Percentiles rank a stretch among this genome's conserved stretches.
Conservation (phyloP, 2,113 vertebrate species). For the Benitochromis conjunctus region DNA sequence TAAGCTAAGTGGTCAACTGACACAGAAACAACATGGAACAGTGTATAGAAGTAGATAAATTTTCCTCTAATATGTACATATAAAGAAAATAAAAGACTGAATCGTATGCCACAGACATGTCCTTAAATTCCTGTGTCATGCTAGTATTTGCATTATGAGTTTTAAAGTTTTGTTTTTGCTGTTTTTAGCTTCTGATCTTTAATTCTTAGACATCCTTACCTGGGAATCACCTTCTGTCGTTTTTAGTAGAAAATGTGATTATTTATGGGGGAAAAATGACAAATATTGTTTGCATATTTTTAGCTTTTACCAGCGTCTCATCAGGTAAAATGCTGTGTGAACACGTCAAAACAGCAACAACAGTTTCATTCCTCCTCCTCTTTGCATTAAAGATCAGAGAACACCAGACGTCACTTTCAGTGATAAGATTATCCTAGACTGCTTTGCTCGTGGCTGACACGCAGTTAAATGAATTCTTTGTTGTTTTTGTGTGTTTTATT, state of each 20-base stretch:
- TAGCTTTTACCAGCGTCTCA: background rate
- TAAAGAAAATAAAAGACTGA: slow-evolving; percentile 77
- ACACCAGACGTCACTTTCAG: background rate
- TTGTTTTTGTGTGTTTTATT: background rate
- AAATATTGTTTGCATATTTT: background rate
- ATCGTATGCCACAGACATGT: slow-evolving; percentile 66
- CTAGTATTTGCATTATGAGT: slow-evolving; percentile 84
- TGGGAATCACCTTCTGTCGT: slow-evolving; percentile 16
- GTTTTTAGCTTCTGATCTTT: slow-evolving; percentile 85
- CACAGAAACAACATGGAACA: slow-evolving; percentile 70
- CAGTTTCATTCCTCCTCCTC: background rate
- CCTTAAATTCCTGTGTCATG: slow-evolving; percentile 64
- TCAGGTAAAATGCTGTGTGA: background rate
- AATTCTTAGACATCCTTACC: slow-evolving; percentile 78
- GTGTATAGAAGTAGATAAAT: slow-evolving; percentile 81
- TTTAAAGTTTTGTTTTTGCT: slow-evolving; percentile 30
- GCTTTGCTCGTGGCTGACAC: background rate
- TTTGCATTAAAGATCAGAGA: slow-evolving; percentile 12
- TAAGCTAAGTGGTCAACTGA: slow-evolving; percentile 77
- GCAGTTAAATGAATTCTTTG: background rate
- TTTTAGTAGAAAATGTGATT: slow-evolving; percentile 45
- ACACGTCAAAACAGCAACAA: background rate
- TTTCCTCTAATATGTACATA: slow-evolving; percentile 82
- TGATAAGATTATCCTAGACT: background rate
- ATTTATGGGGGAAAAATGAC: slow-evolving; percentile 36